A percentile compares a stretch with the other conserved stretches of the same genome.
These are phyloP conservation scores for Pteronotus mesoamericanus DNA, from an alignment of 2,797 vertebrate genomes.

Conservation along the genomic window DNA sequence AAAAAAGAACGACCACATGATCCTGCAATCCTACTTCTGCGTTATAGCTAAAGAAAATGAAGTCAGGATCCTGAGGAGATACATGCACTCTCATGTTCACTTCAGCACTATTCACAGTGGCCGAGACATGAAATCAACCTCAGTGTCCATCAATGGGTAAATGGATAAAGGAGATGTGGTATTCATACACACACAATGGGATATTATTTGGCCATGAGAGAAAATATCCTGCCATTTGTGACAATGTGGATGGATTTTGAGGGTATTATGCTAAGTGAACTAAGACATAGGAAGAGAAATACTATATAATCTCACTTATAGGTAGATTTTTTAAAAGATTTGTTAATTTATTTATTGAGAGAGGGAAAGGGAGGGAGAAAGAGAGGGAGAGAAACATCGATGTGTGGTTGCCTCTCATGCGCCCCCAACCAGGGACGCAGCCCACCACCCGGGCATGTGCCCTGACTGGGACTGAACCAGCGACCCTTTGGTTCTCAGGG, in stretches of 20 bases:
- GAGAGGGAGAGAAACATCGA: too few species aligned
- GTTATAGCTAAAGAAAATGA: neutral
- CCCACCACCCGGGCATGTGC: too few species aligned
- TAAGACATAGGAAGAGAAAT: neutral
- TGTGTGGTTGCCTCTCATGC: too few species aligned
- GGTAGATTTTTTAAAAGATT: neutral
- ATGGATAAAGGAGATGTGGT: neutral
- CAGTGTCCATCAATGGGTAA: neutral
- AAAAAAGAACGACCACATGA: neutral
- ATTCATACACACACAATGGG: too few species aligned
- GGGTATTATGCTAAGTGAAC: neutral
- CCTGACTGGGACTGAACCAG: too few species aligned
- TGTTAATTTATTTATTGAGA: too few species aligned
- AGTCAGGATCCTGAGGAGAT: neutral
- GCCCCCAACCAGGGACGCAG: too few species aligned
- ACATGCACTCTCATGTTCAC: too few species aligned
- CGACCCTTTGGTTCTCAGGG: too few species aligned
- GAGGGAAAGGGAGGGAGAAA: too few species aligned
- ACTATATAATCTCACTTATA: neutral
- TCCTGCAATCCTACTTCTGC: neutral
- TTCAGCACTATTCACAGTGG: neutral
- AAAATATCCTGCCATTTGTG: neutral
- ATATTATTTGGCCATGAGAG: neutral
- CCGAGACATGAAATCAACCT: neutral
- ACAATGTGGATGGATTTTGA: neutral